Base-by-base conservation (phyloP, 2,113 vertebrate species). In the Plestiodon gilberti region DNA sequence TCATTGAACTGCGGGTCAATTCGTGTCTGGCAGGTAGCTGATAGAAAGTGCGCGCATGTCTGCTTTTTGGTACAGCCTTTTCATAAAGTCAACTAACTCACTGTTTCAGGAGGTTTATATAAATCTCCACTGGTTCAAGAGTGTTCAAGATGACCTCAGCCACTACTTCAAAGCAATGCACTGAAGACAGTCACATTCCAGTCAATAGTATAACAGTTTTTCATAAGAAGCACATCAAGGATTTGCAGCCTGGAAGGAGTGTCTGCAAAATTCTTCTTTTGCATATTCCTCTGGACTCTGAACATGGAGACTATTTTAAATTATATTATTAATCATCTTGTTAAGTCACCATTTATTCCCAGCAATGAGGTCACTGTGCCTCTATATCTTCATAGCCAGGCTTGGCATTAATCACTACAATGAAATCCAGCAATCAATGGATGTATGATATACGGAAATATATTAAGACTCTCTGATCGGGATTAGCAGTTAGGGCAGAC, bases 61-160 rank as follows among this genome's bases (percentile, higher is more conserved):
- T 13, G 65, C 94, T 86, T 94, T 10, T 95, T 93, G 92, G 94
- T 92, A 91, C 87, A 89, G 91, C 92, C 88, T 83, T 92, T 89
- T 89, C 0, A 0, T 93, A 93, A 95, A 95, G 93, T 93, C 93
- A 95, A 94, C 91, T 93, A 90, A 38, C 38, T 90, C 91, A 86
- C 94, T 93, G 88, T 85, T 81, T 91, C 89, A 87, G 23, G 22
- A 82, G 90, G 78, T 86, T 93, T 92, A 92, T 92, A 86, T 95
- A 94, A 93, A 94, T 92, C 92, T 94, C 70, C 18, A 55, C 89
- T 0, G n/a, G 28, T 83, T 87, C 88, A 91, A 94, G 91, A 35
- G 1, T 89, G 93, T 90, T 89, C 78, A 86, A 80, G 78, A 75
- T 75, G 91, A 93, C 86, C 92, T 86, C 11, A 89, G 86, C 92